Evolutionary conservation across 2,888 invertebrate species (phyloP).

Genomic region (Diploptera punctata): DNA sequence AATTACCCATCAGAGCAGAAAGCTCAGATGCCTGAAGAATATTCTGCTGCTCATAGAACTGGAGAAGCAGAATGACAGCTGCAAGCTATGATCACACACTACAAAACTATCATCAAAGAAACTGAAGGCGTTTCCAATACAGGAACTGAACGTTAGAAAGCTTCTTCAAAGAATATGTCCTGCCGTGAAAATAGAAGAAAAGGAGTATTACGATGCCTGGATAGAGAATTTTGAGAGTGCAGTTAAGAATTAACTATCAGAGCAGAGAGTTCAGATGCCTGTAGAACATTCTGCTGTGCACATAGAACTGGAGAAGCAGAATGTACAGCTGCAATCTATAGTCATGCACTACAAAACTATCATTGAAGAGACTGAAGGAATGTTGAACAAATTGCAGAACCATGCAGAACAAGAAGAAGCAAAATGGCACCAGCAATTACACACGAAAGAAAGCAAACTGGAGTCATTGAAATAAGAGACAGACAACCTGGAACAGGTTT

Average conservation of each 20-base stretch:
- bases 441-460: constrained; percentile 70
- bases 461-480: constrained; percentile 63
- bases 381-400: constrained; percentile 74
- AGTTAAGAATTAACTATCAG: constrained; percentile 47
- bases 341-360: constrained; percentile 72
- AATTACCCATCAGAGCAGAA: too few species aligned
- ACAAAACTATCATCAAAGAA: constrained; percentile 77
- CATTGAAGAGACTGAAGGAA: constrained; percentile 78
- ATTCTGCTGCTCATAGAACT: too few species aligned
- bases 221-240: constrained; percentile 49
- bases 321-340: constrained; percentile 67
- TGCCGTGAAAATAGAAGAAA: too few species aligned
- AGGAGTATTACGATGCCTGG: constrained; percentile 49
- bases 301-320: constrained; percentile 64
- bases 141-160: too few species aligned
- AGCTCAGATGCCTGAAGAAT: too few species aligned
- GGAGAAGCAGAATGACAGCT: too few species aligned
- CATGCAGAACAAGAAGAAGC: constrained; percentile 76
- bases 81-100: constrained; percentile 66
- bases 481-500: constrained; percentile 52
- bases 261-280: constrained; percentile 50
- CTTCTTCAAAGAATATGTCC: too few species aligned
- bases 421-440: constrained; percentile 72
- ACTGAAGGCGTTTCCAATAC: too few species aligned
- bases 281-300: constrained; percentile 48